Conservation (phyloP, 1,140 invertebrate species). For the Parasteatoda tepidariorum region DNA sequence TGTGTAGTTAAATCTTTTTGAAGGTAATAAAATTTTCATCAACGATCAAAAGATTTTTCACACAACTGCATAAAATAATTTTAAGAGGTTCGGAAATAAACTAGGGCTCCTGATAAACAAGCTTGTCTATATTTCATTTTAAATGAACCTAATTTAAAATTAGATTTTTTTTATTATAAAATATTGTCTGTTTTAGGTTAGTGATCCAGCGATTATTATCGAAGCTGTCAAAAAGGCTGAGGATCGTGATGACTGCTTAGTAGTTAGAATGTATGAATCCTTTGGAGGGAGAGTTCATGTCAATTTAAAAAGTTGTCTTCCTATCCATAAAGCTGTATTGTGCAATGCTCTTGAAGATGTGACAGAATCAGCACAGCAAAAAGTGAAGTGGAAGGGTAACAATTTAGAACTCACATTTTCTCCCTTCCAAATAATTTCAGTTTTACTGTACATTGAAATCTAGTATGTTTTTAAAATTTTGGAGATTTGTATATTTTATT, state of each 20-base stretch:
- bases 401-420: slow-evolving; percentile 55
- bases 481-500: too few species aligned
- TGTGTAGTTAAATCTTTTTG: too few species aligned
- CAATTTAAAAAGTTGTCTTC: slow-evolving; percentile 49
- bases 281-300: slow-evolving; percentile 58
- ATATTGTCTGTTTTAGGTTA: slow-evolving; percentile 53
- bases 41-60: too few species aligned
- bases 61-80: too few species aligned
- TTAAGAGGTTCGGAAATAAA: too few species aligned
- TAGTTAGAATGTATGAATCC: slow-evolving; percentile 58
- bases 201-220: slow-evolving; percentile 58
- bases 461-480: too few species aligned
- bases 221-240: slow-evolving; percentile 62
- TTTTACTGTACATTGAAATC: slow-evolving; percentile 59
- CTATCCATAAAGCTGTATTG: slow-evolving; percentile 56
- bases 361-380: slow-evolving; percentile 14
- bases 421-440: slow-evolving; percentile 60
- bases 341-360: slow-evolving; percentile 61
- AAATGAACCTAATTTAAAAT: too few species aligned
- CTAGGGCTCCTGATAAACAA: too few species aligned
- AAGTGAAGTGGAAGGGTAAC: slow-evolving; percentile 57
- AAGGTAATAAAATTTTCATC: too few species aligned
- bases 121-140: too few species aligned
- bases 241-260: slow-evolving; percentile 57
- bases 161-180: too few species aligned